Evolutionary conservation across 2,888 invertebrate species (phyloP).

Genomic region (Hedya salicella): DNA sequence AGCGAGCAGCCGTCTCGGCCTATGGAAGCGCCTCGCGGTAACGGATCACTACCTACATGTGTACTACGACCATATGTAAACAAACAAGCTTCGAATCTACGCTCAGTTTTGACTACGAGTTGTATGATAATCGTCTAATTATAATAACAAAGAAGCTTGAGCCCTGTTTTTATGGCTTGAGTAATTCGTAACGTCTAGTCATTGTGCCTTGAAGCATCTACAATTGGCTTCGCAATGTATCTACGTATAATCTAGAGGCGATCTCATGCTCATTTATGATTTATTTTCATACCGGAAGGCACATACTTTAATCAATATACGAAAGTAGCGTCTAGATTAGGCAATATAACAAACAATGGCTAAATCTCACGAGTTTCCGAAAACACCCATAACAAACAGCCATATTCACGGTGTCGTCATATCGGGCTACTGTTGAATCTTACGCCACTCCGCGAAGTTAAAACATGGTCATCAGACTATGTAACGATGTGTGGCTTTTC

Average conservation of each 20-base stretch:
- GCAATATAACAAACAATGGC: constrained; percentile 40
- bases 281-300: constrained; percentile 17
- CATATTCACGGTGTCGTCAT: constrained; percentile 52
- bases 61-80: constrained; percentile 78
- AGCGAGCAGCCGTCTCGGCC: constrained; percentile 38
- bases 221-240: neutral
- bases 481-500: constrained; percentile 45
- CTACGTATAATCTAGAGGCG: constrained; percentile 1
- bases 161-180: neutral
- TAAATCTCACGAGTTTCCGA: constrained; percentile 58
- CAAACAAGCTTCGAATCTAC: constrained; percentile 62
- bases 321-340: constrained; percentile 23
- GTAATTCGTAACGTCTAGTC: neutral
- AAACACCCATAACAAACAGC: constrained; percentile 51
- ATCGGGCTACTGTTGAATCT: constrained; percentile 45
- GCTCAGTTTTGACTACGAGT: constrained; percentile 12
- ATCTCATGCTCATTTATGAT: constrained; percentile 12
- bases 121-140: neutral
- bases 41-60: constrained; percentile 76
- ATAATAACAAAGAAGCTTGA: constrained; percentile 1
- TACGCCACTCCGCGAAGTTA: constrained; percentile 44
- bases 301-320: constrained; percentile 16
- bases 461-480: constrained; percentile 28
- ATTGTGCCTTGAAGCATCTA: constrained; percentile 1
- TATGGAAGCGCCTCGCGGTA: constrained; percentile 59